Conservation (phyloP, 2,797 vertebrate genomes). For the Phoxinus dragarum region DNA sequence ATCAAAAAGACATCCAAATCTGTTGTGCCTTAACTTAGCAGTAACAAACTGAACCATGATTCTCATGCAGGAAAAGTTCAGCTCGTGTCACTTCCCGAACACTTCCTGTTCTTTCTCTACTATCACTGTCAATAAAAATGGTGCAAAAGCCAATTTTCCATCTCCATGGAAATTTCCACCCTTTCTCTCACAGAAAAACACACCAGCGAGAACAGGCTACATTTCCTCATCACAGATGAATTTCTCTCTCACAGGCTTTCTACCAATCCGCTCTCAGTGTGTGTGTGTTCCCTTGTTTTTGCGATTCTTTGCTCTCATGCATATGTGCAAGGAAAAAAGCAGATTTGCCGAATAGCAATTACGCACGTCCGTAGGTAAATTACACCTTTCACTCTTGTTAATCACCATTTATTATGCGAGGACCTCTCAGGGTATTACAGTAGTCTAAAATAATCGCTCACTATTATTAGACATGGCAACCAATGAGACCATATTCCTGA, state of each 20-base stretch:
- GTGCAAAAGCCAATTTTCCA: conserved; percentile 18
- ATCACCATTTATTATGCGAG: conserved; percentile 54
- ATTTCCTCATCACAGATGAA: neutral
- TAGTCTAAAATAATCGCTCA: conserved; percentile 45
- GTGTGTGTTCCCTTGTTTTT: neutral
- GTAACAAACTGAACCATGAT: neutral
- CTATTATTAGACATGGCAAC: conserved; percentile 50
- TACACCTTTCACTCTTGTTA: conserved; percentile 53
- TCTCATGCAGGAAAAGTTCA: neutral
- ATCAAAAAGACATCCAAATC: neutral
- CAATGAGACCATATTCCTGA: conserved; percentile 57
- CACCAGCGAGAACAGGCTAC: neutral
- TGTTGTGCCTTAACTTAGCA: neutral
- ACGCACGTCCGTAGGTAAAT: conserved; percentile 34
- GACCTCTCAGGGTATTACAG: conserved; percentile 58
- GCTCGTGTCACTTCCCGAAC: neutral
- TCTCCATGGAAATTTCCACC: conserved; percentile 24
- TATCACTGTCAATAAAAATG: conserved; percentile 23
- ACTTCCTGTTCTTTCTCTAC: conserved; percentile 21
- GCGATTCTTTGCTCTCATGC: neutral
- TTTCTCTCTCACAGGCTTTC: neutral
- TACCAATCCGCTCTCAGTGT: neutral
- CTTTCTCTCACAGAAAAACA: neutral
- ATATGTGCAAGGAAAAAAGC: conserved; percentile 13
- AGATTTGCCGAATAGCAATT: conserved; percentile 39